Conservation (phyloP, 64 coral and sea anemone genomes). For the Orbicella faveolata region DNA sequence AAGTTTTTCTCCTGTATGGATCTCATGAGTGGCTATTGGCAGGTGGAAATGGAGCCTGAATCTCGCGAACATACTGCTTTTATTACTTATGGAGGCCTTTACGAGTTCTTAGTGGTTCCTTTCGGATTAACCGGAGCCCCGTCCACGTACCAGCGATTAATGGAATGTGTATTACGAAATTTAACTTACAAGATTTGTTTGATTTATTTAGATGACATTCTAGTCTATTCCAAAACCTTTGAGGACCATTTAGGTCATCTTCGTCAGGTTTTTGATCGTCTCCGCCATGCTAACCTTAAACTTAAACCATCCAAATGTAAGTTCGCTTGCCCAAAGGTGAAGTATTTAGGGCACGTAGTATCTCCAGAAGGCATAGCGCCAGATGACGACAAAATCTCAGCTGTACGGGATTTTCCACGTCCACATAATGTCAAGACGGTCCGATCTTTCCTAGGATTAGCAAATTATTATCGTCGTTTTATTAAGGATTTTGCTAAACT, state of each 20-base stretch:
- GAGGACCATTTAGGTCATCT: neutral
- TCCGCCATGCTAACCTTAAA: constrained; percentile 11
- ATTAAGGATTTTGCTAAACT: constrained; percentile 32
- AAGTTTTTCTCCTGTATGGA: neutral
- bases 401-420: neutral
- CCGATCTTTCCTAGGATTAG: constrained; percentile 36
- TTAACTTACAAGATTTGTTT: constrained; percentile 28
- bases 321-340: constrained; percentile 1
- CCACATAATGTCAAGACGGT: constrained; percentile 7
- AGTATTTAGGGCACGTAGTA: constrained; percentile 20
- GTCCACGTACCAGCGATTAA: neutral
- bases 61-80: constrained; percentile 38
- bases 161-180: constrained; percentile 29
- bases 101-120: constrained; percentile 7
- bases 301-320: constrained; percentile 52
- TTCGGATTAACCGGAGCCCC: constrained; percentile 5
- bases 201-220: constrained; percentile 33
- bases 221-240: constrained; percentile 24
- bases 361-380: neutral
- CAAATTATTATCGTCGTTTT: constrained; percentile 46
- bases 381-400: constrained; percentile 6
- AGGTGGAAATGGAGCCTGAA: neutral
- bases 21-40: constrained; percentile 25
- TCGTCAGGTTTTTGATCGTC: constrained; percentile 18
- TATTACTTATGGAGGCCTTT: constrained; percentile 26